These are phyloP conservation scores for Lysandra bellargus DNA, from an alignment of 2,888 invertebrate genomes.

Conservation along the genomic window DNA sequence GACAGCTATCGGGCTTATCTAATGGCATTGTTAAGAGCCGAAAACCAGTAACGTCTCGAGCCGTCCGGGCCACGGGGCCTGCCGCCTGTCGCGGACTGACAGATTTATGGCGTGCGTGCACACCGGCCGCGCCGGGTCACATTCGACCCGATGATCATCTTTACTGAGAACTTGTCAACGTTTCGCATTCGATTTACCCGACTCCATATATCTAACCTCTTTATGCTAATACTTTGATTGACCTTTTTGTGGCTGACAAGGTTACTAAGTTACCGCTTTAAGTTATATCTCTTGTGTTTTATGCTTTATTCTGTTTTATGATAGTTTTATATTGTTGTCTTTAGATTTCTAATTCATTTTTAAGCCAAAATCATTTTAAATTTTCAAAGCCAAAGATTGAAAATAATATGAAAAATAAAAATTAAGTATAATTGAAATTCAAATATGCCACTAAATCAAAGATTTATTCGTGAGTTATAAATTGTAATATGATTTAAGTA, in stretches of 20 bases:
- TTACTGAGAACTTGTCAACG: constrained; percentile 16
- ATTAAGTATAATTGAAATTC: background rate
- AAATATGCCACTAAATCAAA: background rate
- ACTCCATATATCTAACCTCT: constrained; percentile 16
- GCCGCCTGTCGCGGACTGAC: constrained; percentile 62
- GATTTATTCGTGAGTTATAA: background rate
- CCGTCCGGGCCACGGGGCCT: constrained; percentile 51
- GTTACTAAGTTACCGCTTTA: background rate
- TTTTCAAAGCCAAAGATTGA: background rate
- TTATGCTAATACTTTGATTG: constrained; percentile 16
- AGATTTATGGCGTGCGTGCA: constrained; percentile 73
- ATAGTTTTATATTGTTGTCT: background rate
- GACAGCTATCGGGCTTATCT: constrained; percentile 21
- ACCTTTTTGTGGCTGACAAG: constrained; percentile 26
- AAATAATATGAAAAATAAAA: background rate
- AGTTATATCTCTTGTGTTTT: background rate
- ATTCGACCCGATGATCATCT: constrained; percentile 8
- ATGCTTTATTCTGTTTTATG: background rate
- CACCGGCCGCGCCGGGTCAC: constrained; percentile 38
- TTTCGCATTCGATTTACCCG: constrained; percentile 3
- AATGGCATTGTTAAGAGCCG: constrained; percentile 23
- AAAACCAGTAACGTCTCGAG: constrained; percentile 27
- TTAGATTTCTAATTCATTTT: background rate
- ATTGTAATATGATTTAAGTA: constrained; percentile 34
- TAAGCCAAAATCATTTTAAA: too few relatives aligned